Evolutionary conservation across 2,113 vertebrate genomes (phyloP).

Genomic region (Nothobranchius kuhntae): DNA sequence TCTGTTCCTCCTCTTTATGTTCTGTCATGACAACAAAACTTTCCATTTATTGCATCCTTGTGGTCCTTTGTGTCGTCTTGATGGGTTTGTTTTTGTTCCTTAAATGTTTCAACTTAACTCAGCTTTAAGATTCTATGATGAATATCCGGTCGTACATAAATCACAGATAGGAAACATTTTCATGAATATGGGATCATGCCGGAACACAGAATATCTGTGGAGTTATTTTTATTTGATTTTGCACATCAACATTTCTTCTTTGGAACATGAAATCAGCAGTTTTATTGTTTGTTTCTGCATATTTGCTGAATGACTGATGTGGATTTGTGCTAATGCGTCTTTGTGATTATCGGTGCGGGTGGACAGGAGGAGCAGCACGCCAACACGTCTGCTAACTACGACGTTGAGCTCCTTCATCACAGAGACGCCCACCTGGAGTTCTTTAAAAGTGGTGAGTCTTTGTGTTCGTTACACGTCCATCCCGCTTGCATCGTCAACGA

Average conservation of each 20-base stretch:
- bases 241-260: constrained; percentile 28
- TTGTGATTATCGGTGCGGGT: constrained; percentile 54
- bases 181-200: no score
- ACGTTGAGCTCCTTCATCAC: constrained; percentile 97
- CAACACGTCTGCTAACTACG: constrained; percentile 98
- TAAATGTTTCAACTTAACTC: constrained; percentile 18
- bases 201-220: no score
- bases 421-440: constrained; percentile 96
- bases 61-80: constrained; percentile 72
- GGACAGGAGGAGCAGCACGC: constrained; percentile 98
- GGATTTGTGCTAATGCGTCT: constrained; percentile 21
- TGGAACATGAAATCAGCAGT: constrained; percentile 76
- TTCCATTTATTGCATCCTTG: constrained; percentile 61
- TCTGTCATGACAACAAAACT: constrained; percentile 15
- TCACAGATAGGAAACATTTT: not conserved
- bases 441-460: constrained; percentile 89
- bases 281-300: constrained; percentile 13
- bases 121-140: not conserved
- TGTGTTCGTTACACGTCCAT: not conserved
- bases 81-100: constrained; percentile 30
- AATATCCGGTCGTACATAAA: not conserved
- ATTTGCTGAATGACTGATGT: not conserved
- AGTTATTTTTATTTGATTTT: not conserved
- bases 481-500: no score
- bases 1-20: constrained; percentile 25